Percentiles rank a stretch among this genome's conserved stretches.
These are phyloP conservation scores for Laupala kohalensis DNA, from an alignment of 1,140 invertebrate species.

Conservation along the genomic window DNA sequence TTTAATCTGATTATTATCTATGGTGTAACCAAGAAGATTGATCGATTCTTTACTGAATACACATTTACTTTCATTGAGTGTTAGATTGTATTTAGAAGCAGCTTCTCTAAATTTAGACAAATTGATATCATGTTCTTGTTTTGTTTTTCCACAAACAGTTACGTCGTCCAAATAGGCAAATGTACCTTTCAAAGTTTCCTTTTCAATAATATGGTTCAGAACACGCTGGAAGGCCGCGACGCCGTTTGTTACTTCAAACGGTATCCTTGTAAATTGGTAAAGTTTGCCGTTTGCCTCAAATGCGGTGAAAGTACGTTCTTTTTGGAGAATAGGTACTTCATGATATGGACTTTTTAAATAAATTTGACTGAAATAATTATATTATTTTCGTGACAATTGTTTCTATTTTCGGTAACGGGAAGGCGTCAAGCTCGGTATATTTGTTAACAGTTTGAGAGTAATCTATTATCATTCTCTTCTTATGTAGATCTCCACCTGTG, in stretches of 20 bases:
- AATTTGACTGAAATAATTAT: background rate
- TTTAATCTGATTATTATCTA: background rate
- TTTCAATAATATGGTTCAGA: conserved; percentile 16
- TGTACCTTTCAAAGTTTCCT: conserved; percentile 8
- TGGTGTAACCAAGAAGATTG: background rate
- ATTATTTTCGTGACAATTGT: conserved; percentile 1
- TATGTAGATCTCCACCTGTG: background rate
- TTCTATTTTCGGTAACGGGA: conserved; percentile 6
- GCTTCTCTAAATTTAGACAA: conserved; percentile 5
- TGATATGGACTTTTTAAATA: conserved; percentile 4
- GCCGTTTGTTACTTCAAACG: conserved; percentile 22
- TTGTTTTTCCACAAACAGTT: conserved; percentile 10
- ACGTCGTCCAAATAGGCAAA: conserved; percentile 10
- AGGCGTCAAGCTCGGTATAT: background rate
- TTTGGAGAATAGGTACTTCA: conserved; percentile 5
- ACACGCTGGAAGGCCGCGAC: conserved; percentile 18
- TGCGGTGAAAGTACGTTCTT: conserved; percentile 7
- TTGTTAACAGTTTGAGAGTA: background rate
- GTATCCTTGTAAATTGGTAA: conserved; percentile 19
- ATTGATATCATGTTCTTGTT: conserved; percentile 9
- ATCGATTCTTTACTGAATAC: background rate
- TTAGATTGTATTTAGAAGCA: background rate
- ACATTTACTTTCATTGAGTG: background rate
- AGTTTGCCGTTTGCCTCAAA: conserved; percentile 13
- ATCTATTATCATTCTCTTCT: conserved; percentile 10